Percentiles rank a stretch among this genome's conserved stretches.
phyloP scores from a whole-genome alignment of 2,888 invertebrate genomes.

The Mythimna vitellina region DNA sequence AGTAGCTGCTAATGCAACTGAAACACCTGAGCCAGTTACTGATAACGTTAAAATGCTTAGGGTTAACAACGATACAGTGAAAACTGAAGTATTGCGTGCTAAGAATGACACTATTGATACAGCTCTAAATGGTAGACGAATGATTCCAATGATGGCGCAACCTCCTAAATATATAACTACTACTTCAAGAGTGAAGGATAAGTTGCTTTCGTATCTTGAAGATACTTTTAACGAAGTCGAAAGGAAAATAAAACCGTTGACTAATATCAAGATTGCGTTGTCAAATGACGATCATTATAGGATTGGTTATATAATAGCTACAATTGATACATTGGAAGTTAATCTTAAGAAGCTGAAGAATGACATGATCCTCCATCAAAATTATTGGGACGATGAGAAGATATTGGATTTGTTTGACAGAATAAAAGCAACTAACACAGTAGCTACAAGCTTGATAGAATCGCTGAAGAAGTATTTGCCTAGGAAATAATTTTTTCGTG shows the following conservation, averaged over 20 bases:
- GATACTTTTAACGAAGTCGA: slow-evolving; percentile 69
- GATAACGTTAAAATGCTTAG: slow-evolving; percentile 1
- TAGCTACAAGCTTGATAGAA: slow-evolving; percentile 62
- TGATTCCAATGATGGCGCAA: not conserved
- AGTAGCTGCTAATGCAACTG: slow-evolving; percentile 1
- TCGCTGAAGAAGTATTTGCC: slow-evolving; percentile 61
- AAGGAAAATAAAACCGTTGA: slow-evolving; percentile 64
- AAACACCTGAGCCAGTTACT: not conserved
- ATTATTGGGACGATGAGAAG: slow-evolving; percentile 65
- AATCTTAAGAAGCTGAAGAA: slow-evolving; percentile 68
- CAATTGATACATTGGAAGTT: slow-evolving; percentile 71
- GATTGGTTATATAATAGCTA: slow-evolving; percentile 76
- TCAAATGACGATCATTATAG: slow-evolving; percentile 63
- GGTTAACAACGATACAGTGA: not conserved
- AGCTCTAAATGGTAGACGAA: slow-evolving; percentile 21
- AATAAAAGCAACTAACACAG: slow-evolving; percentile 65
- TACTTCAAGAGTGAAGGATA: slow-evolving; percentile 61
- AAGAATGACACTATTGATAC: slow-evolving; percentile 14
- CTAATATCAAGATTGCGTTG: slow-evolving; percentile 63
- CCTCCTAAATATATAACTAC: not conserved
- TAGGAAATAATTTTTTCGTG: slow-evolving; percentile 1
- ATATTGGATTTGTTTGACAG: slow-evolving; percentile 72
- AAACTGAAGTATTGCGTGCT: not conserved
- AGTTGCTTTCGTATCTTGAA: slow-evolving; percentile 67
- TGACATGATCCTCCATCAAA: slow-evolving; percentile 64